A percentile compares a stretch with the other conserved stretches of the same genome.
Conservation (phyloP, 2,113 vertebrate genomes). For the Dolichallabes microphthalmus region DNA sequence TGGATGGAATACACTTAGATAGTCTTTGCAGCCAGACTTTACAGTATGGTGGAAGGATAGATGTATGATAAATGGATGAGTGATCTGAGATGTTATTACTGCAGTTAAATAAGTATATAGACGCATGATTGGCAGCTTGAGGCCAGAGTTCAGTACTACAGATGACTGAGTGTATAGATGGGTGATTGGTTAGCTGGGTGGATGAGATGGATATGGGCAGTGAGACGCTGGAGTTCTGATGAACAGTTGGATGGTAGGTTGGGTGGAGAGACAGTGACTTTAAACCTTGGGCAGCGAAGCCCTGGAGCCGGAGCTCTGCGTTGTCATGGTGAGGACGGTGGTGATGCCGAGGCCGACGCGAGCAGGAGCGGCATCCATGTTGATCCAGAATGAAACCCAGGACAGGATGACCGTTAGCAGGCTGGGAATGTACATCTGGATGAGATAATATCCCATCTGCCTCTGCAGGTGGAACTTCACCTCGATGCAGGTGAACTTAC, state of each 20-base stretch:
- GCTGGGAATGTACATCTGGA: constrained; percentile 97
- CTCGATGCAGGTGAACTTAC: constrained; percentile 95
- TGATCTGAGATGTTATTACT: not conserved
- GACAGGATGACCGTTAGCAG: constrained; percentile 93
- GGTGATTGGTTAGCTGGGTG: no score
- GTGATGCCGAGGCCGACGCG: constrained; percentile 92
- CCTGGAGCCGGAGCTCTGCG: constrained; percentile 90
- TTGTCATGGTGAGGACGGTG: constrained; percentile 95
- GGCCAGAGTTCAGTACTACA: not conserved
- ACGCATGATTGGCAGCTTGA: not conserved
- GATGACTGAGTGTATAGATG: not conserved
- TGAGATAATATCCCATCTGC: constrained; percentile 96
- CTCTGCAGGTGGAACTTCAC: constrained; percentile 94
- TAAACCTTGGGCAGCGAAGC: constrained; percentile 90
- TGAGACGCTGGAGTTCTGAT: not conserved
- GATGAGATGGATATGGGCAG: not conserved
- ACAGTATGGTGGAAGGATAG: not conserved
- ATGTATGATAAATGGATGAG: not conserved
- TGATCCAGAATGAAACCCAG: constrained; percentile 97
- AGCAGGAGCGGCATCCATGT: constrained; percentile 91
- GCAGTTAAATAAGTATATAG: not conserved
- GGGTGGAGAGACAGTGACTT: not conserved
- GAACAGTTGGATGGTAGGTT: not conserved
- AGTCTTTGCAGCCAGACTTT: not conserved
- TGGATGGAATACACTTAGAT: no score